Percentiles rank a stretch among this genome's conserved stretches.
These are phyloP conservation scores for Thereva unica DNA, from an alignment of 2,888 invertebrate genomes.

Conservation along the genomic window DNA sequence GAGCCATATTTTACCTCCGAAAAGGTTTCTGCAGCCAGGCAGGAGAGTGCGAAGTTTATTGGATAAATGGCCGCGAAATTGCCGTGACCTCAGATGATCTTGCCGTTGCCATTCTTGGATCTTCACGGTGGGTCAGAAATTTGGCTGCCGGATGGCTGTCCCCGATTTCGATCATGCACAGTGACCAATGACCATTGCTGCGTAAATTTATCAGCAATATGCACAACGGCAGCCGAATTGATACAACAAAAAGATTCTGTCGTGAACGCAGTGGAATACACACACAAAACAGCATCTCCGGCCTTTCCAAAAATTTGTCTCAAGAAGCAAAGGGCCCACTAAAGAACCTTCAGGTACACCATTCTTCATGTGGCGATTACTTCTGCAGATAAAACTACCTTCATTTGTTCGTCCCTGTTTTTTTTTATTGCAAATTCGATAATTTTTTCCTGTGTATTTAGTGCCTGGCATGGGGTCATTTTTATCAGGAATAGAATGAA, in stretches of 20 bases:
- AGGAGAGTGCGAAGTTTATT: slow-evolving; percentile 15
- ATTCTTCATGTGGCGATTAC: not conserved
- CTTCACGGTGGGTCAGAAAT: slow-evolving; percentile 17
- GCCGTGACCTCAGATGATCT: slow-evolving; percentile 5
- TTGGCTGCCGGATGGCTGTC: not conserved
- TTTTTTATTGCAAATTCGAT: slow-evolving; percentile 15
- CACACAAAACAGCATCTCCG: not conserved
- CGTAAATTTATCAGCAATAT: slow-evolving; percentile 22
- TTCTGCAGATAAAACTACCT: not conserved
- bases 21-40: not conserved
- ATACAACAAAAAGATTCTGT: not conserved
- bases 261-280: not conserved
- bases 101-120: not conserved
- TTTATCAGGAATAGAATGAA: slow-evolving; percentile 8
- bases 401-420: no score
- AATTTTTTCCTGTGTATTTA: slow-evolving; percentile 5
- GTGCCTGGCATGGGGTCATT: slow-evolving; percentile 15
- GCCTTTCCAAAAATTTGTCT: slow-evolving; percentile 15
- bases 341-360: not conserved
- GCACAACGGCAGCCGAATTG: slow-evolving; percentile 17
- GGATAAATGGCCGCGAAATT: not conserved
- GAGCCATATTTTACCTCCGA: not conserved
- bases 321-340: not conserved
- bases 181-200: slow-evolving; percentile 3
- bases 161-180: slow-evolving; percentile 14